Evolutionary conservation across 2,888 invertebrate species (phyloP).

Genomic region (Priocnemis perturbator): DNA sequence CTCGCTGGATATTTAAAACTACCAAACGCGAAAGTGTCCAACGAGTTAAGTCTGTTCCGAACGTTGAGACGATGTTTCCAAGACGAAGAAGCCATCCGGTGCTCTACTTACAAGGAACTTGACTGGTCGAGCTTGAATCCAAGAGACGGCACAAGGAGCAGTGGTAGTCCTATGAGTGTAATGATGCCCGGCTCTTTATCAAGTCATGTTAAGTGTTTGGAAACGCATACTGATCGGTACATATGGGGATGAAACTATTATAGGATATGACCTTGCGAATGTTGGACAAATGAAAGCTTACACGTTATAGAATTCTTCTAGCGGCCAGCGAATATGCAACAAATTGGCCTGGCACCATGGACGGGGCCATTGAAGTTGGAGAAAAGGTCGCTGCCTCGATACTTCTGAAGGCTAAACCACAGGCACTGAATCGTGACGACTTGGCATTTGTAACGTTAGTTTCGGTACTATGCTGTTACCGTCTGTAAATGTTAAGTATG

Average conservation of each 20-base stretch:
- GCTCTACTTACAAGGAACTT: constrained; percentile 37
- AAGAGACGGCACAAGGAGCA: background rate
- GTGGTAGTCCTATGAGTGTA: constrained; percentile 53
- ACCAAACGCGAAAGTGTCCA: background rate
- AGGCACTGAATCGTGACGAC: constrained; percentile 48
- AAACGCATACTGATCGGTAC: constrained; percentile 45
- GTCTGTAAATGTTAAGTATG: too few relatives aligned
- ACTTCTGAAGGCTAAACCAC: constrained; percentile 57
- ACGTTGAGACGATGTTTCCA: constrained; percentile 42
- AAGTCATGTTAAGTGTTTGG: constrained; percentile 45
- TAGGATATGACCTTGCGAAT: background rate
- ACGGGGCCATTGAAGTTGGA: constrained; percentile 65
- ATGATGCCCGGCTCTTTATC: constrained; percentile 51
- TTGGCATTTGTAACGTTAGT: constrained; percentile 35
- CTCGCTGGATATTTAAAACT: constrained; percentile 56
- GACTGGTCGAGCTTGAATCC: constrained; percentile 16
- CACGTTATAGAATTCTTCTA: constrained; percentile 54
- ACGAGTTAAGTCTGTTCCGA: constrained; percentile 18
- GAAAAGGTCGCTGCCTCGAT: constrained; percentile 52
- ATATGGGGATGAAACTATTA: background rate
- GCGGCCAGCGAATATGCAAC: constrained; percentile 65
- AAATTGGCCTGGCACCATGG: constrained; percentile 64
- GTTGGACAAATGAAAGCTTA: background rate
- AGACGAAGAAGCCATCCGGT: constrained; percentile 19
- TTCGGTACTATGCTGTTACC: background rate